phyloP scores from a whole-genome alignment of 2,888 invertebrate species.

The Heliconius charithonia region DNA sequence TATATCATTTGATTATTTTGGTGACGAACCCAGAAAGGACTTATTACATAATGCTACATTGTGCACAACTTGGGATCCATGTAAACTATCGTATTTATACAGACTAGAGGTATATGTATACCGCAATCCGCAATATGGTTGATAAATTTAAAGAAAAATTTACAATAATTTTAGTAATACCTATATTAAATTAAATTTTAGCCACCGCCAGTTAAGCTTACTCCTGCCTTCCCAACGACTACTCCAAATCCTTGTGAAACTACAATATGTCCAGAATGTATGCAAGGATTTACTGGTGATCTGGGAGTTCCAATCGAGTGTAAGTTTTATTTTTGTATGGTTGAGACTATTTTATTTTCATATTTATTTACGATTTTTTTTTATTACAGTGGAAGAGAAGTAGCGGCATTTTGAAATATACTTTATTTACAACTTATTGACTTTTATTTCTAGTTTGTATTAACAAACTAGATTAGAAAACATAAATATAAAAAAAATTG shows the following conservation, averaged over 20 bases:
- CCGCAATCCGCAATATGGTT: too few species aligned
- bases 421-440: background rate
- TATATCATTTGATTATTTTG: slow-evolving; percentile 77
- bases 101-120: slow-evolving; percentile 72
- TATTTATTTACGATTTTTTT: background rate
- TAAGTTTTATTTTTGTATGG: slow-evolving; percentile 46
- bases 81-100: slow-evolving; percentile 73
- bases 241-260: slow-evolving; percentile 73
- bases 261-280: slow-evolving; percentile 72
- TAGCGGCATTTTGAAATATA: background rate
- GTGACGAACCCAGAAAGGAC: slow-evolving; percentile 78
- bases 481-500: too few species aligned
- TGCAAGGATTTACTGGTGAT: slow-evolving; percentile 65
- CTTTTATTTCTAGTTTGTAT: background rate
- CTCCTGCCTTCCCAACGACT: slow-evolving; percentile 71
- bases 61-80: slow-evolving; percentile 77
- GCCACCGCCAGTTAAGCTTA: slow-evolving; percentile 73
- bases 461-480: too few species aligned
- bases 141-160: background rate
- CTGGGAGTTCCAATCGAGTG: slow-evolving; percentile 58
- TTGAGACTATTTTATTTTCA: background rate
- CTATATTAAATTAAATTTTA: slow-evolving; percentile 48
- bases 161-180: too few species aligned
- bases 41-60: slow-evolving; percentile 76
- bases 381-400: slow-evolving; percentile 30